Evolutionary conservation across 2,113 vertebrate genomes (phyloP).

Genomic region (Rattus rattus): DNA sequence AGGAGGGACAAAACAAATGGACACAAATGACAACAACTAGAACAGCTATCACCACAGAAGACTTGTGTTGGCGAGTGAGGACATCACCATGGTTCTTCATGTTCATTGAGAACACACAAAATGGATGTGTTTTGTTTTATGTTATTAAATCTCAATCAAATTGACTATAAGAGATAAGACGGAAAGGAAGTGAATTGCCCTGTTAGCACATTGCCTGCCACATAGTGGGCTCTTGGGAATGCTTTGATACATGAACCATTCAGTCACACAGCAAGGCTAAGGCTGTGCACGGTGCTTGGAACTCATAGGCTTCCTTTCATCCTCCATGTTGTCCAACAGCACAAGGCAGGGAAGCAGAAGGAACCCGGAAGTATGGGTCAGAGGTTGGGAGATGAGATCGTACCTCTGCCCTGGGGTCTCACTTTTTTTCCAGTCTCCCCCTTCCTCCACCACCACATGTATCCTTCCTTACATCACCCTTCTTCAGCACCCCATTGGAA

Average conservation of each 20-base stretch:
- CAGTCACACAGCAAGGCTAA: neutral
- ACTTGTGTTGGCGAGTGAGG: neutral
- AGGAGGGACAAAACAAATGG: neutral
- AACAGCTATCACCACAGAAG: neutral
- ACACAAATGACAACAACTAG: neutral
- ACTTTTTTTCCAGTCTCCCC: neutral
- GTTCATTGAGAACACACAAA: neutral
- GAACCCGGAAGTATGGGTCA: neutral
- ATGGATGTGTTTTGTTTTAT: neutral
- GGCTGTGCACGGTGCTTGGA: neutral
- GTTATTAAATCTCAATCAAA: neutral
- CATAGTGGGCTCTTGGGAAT: neutral
- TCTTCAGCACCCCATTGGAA: neutral
- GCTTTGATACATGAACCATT: neutral
- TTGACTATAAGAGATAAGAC: too few relatives aligned
- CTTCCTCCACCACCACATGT: neutral
- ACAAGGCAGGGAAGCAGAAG: neutral
- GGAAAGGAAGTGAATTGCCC: rapidly evolving
- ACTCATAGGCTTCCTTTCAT: neutral
- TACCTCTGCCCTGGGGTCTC: neutral
- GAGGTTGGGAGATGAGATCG: neutral
- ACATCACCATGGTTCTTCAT: neutral
- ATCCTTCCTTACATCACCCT: neutral
- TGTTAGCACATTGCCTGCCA: neutral
- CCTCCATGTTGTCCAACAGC: neutral